Base-by-base conservation (phyloP, 23 tunicate genomes). In the Diplosoma virens region DNA sequence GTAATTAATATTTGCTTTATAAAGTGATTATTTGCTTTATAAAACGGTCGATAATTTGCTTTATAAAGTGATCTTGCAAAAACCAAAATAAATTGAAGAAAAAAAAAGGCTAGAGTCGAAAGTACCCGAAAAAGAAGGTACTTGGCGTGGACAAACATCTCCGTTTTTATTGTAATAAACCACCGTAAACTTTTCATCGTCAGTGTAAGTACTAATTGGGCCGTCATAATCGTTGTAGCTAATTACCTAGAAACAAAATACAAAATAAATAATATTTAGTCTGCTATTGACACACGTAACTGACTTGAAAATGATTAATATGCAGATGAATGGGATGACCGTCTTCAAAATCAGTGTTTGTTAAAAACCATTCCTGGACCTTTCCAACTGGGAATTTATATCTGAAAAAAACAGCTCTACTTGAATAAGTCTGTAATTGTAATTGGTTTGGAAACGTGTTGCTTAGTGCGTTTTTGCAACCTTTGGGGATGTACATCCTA, bases 281-380 rank as follows among this genome's bases (percentile, higher is more conserved):
- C n/a, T n/a, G n/a, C n/a, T n/a, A n/a, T n/a, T n/a, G n/a, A n/a
- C n/a, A n/a, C n/a, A n/a, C n/a, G n/a, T n/a, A n/a, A n/a, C n/a
- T n/a, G n/a, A 55, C 63, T 20, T 55, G 63, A 55, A 55, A 55
- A 55, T 55, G 63, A 20, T 55, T 55, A 20, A 55, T 55, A 20
- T 55, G 63, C 17, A 55, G 4, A 55, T 55, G 63, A 4, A 55
- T 11, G 6, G 63, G 24, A 55, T 55, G 63, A 20, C 63, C 63
- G 63, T 55, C 63, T 25, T 55, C 63, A 4, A 20, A 16, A 25
- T 55, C 63, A 11, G 63, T 11, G 63, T 55, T 55, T 55, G 24
- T 16, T 11, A 55, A 55, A 20, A 14, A 4, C 63, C 63, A 55
- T 55, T 55, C 63, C 24, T 55, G 63, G 21, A 55, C 20, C 4